Base-by-base conservation (phyloP, 2,888 invertebrate genomes). In the Noctua comes region DNA sequence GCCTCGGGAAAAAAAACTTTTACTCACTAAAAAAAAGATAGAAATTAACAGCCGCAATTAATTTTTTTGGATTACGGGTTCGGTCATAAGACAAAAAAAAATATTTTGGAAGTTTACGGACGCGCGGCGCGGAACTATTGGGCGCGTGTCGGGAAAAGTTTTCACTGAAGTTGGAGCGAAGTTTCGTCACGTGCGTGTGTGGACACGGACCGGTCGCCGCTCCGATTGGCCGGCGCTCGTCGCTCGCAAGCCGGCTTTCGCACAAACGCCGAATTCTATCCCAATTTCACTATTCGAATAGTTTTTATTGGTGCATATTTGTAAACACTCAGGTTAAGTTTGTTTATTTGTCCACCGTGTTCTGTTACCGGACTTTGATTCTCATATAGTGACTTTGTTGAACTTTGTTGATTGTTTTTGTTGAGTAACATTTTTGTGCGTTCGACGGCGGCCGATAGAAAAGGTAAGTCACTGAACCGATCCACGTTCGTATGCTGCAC, bases 131-230 rank as follows among this genome's bases (percentile, higher is more conserved):
- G 90, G 84, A 92, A 94, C 93, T 93, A 92, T 93, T 89, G 90
- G 91, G 83, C 93, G 94, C 95, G 95, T 92, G 93, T 88, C 92
- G 91, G 75, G 75, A 87, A 94, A 94, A 96, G 93, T 94, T 96
- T 95, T 90, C 87, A 89, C 87, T 62, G 71, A 95, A 94, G 92
- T 95, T 94, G 79, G 91, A 88, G 86, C 88, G 92, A 95, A 95
- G 93, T 95, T 90, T 43, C 43, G 82, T 94, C 94, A 94, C 95
- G 95, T 93, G 94, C 94, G 96, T 95, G 94, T 95, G 95, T 95
- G 95, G 94, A 90, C 93, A 89, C 72, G 87, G 81, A 83, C 82
- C 78, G 87, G 85, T 90, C 84, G 87, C 82, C 70, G 85, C 94
- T 92, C 93, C 90, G 92, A 92, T 92, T 90, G 93, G 92, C 91